These are phyloP conservation scores for Netelia melanura DNA, from an alignment of 2,888 invertebrate species.

Conservation along the genomic window DNA sequence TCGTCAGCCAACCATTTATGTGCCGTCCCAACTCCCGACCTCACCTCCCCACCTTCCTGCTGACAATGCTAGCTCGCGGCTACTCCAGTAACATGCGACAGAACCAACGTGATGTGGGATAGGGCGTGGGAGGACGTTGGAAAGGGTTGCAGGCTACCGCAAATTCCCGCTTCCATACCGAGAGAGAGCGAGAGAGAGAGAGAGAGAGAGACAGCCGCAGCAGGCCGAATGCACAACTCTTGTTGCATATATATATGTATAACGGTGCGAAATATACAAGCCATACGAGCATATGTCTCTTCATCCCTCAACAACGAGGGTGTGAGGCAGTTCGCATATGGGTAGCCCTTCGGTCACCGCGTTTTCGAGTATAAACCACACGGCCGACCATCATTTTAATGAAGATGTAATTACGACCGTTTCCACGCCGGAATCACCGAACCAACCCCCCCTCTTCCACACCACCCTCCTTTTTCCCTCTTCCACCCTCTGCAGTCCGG, in stretches of 20 bases:
- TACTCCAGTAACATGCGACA: constrained; percentile 59
- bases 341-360: constrained; percentile 59
- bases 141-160: constrained; percentile 63
- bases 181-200: constrained; percentile 53
- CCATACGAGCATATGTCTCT: constrained; percentile 19
- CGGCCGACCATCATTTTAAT: constrained; percentile 82
- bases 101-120: constrained; percentile 60
- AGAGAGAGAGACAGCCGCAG: constrained; percentile 55
- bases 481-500: neutral
- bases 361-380: constrained; percentile 68
- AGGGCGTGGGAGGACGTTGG: constrained; percentile 13
- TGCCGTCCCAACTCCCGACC: constrained; percentile 29
- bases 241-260: constrained; percentile 13
- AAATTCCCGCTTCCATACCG: constrained; percentile 66
- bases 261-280: constrained; percentile 12
- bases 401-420: constrained; percentile 84
- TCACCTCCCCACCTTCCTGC: neutral
- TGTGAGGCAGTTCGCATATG: constrained; percentile 32
- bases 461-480: neutral
- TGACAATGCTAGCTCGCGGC: constrained; percentile 23
- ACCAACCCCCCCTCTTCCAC: constrained; percentile 71
- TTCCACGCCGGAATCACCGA: constrained; percentile 80
- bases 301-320: constrained; percentile 21
- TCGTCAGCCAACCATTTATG: constrained; percentile 66
- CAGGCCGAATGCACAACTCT: constrained; percentile 36